Evolutionary conservation across 2,113 vertebrate genomes (phyloP).

Genomic region (Uria lomvia): DNA sequence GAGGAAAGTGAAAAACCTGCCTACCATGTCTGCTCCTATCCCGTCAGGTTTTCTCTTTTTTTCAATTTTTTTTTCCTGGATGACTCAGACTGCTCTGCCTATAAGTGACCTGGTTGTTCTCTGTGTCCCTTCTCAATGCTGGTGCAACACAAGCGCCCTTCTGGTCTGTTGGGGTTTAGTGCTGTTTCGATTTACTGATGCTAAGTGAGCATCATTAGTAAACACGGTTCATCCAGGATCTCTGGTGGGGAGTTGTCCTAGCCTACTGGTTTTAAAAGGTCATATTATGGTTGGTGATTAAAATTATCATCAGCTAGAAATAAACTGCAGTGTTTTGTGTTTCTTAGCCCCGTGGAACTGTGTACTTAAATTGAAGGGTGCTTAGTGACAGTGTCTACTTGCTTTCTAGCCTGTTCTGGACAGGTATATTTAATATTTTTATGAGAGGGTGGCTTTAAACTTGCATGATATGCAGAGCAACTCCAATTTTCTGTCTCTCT

Average conservation of each 20-base stretch:
- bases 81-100: background rate
- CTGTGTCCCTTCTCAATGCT: fast-evolving
- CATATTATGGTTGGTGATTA: background rate
- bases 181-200: background rate
- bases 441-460: background rate
- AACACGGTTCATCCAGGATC: background rate
- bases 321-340: background rate
- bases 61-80: background rate
- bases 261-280: background rate
- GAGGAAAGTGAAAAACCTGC: background rate
- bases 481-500: background rate
- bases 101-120: background rate
- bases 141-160: fast-evolving
- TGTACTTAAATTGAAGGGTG: background rate
- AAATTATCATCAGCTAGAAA: background rate
- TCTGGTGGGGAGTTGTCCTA: background rate
- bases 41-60: background rate
- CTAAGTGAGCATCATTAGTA: background rate
- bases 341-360: background rate
- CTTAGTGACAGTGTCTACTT: background rate
- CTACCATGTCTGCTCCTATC: background rate
- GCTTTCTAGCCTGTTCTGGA: background rate
- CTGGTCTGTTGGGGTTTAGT: background rate
- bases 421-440: background rate
- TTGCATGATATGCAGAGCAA: background rate